Evolutionary conservation across 2,888 invertebrate species (phyloP).

Genomic region (Machimus rusticus): DNA sequence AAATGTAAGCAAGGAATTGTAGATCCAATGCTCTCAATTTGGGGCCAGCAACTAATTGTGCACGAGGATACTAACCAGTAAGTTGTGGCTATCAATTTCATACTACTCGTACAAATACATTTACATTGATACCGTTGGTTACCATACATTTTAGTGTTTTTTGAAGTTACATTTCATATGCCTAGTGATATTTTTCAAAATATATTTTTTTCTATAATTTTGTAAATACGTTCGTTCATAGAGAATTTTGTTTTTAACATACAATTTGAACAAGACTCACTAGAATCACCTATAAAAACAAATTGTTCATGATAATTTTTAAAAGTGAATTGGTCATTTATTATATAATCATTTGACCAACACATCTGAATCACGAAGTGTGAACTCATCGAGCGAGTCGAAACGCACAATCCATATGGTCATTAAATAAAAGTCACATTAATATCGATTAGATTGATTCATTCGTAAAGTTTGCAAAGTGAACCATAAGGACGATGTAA

Average conservation of each 20-base stretch:
- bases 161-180: constrained; percentile 18
- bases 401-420: neutral
- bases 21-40: constrained; percentile 98
- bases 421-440: neutral
- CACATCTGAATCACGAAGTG: neutral
- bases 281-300: neutral
- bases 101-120: constrained; percentile 25
- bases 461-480: neutral
- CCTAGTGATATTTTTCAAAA: neutral
- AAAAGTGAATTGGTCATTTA: neutral
- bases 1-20: constrained; percentile 95
- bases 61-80: constrained; percentile 98
- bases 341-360: neutral
- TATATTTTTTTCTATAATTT: constrained; percentile 14
- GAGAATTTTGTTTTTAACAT: neutral
- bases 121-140: constrained; percentile 16
- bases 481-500: constrained; percentile 21
- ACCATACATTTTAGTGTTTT: constrained; percentile 33
- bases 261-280: neutral
- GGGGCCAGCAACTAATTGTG: constrained; percentile 97
- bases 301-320: neutral
- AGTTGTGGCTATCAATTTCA: constrained; percentile 65
- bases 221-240: constrained; percentile 32
- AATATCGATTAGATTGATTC: neutral
- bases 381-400: neutral